These are phyloP conservation scores for Diphyllodes magnificus DNA, from an alignment of 2,113 vertebrate species.

Conservation along the genomic window DNA sequence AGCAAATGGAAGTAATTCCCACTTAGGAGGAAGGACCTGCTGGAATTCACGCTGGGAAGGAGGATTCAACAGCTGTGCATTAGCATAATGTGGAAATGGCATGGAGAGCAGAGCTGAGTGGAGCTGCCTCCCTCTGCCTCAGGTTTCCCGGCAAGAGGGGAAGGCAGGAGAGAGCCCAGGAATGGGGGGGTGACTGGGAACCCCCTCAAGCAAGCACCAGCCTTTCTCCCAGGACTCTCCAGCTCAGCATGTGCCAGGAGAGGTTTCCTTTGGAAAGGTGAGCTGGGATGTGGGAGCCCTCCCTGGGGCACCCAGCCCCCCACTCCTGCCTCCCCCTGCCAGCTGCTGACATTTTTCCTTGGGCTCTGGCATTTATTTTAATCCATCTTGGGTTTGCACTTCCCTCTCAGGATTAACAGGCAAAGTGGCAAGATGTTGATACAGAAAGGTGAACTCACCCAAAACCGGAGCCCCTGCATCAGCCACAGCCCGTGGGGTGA, in stretches of 20 bases:
- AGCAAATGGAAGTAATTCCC: not conserved
- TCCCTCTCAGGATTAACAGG: not conserved
- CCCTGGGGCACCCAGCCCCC: not conserved
- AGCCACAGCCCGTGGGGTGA: accelerated
- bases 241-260: accelerated
- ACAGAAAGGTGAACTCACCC: not conserved
- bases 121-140: not conserved
- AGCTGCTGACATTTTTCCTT: not conserved
- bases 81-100: not conserved
- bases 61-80: slow-evolving; percentile 15
- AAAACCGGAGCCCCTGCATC: accelerated
- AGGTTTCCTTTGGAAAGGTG: not conserved
- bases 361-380: not conserved
- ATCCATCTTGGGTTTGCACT: not conserved
- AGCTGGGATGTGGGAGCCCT: not conserved
- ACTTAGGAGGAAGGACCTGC: not conserved
- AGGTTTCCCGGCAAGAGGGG: not conserved
- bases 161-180: not conserved
- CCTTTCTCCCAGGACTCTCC: not conserved
- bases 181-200: not conserved
- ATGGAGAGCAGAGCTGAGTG: not conserved
- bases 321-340: accelerated
- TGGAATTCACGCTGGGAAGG: not conserved
- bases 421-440: not conserved
- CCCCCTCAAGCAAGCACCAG: not conserved